Evolutionary conservation across 2,888 invertebrate genomes (phyloP), one percentile per base, ranked within the genome.

Genomic region (Corbicula japonica): DNA sequence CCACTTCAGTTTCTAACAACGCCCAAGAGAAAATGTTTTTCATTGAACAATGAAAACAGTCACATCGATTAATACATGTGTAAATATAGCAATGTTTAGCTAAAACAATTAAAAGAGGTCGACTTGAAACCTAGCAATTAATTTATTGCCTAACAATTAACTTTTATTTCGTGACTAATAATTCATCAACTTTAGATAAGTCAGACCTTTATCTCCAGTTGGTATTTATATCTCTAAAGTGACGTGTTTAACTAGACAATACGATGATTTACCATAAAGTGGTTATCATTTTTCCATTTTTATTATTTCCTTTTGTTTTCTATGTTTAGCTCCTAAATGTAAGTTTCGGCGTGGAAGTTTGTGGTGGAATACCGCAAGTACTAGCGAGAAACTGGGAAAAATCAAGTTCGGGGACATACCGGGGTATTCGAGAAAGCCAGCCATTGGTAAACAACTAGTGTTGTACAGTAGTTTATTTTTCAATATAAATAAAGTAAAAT

Each of bases 301-400:
- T 44, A 21, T 66, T 2, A 21, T 72, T 63, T 46, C 41, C n/a
- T n/a, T n/a, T n/a, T n/a, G n/a, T n/a, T n/a, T n/a, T n/a, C n/a
- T n/a, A n/a, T n/a, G n/a, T n/a, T n/a, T n/a, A 72, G 72, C 63
- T 10, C 72, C 65, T 38, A 34, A 48, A 23, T 0, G 23, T 6
- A 65, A 52, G 35, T 65, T 65, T 23, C 46, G 52, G 23, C 34
- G 65, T 32, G 65, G 65, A 15, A 65, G 28, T 35, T n/a, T 65
- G 18, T 8, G 50, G 6, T 65, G 65, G 35, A 38, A 23, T 5
- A 15, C 30, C 15, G 32, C 34, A 34, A 32, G 32, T 30, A 34
- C 21, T 12, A 65, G 38, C 6, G 35, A 35, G 0, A 6, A 35
- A 12, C n/a, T 65, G 30, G 34, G 38, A 50, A 52, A 35, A 1